phyloP scores from a whole-genome alignment of 2,888 invertebrate species.

The Epistrophella euchroma region DNA sequence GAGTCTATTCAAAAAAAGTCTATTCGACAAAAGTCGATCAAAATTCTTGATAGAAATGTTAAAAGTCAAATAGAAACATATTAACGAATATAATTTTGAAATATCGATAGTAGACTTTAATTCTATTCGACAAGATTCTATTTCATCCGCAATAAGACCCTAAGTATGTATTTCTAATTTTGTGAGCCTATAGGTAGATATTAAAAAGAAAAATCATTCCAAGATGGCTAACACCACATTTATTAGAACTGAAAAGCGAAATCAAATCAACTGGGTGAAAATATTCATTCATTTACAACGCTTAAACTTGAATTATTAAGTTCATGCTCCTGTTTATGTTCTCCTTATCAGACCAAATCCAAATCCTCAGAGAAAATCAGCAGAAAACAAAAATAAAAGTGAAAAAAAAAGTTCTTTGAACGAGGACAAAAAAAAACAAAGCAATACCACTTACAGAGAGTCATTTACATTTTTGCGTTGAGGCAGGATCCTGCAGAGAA shows the following conservation, averaged over 20 bases:
- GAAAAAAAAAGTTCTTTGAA: conserved; percentile 14
- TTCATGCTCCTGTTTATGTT: background rate
- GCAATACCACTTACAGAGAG: conserved; percentile 62
- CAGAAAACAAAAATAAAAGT: background rate
- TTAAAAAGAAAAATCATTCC: background rate
- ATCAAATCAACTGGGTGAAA: background rate
- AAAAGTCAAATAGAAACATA: too few species aligned
- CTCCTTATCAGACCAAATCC: conserved; percentile 32
- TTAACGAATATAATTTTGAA: too few species aligned
- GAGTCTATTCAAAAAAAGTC: too few species aligned
- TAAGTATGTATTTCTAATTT: too few species aligned
- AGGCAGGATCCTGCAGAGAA: conserved; percentile 57
- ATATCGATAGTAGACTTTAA: too few species aligned
- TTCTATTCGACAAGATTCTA: too few species aligned
- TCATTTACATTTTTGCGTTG: conserved; percentile 55
- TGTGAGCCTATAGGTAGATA: too few species aligned
- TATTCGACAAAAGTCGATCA: too few species aligned
- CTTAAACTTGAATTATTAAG: background rate
- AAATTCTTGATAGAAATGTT: too few species aligned
- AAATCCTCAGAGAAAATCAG: conserved; percentile 16
- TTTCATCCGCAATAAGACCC: too few species aligned
- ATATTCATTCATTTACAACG: background rate
- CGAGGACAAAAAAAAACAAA: conserved; percentile 28
- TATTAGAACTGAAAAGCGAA: background rate
- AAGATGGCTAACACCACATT: background rate